Conservation (phyloP, 2,888 invertebrate species). For the Netelia inedita region DNA sequence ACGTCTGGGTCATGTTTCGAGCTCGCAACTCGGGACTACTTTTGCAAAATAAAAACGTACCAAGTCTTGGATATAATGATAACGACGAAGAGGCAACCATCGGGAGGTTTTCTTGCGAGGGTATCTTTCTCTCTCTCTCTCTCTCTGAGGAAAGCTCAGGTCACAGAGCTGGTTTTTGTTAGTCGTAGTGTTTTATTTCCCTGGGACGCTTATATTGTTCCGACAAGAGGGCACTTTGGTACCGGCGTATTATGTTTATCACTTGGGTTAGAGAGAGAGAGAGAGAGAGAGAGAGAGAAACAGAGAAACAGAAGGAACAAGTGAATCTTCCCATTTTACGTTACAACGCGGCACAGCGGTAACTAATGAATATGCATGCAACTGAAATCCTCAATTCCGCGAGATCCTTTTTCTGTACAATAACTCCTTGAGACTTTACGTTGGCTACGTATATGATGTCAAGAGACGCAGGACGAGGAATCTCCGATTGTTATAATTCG, state of each 20-base stretch:
- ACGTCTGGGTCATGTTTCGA: constrained; percentile 34
- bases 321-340: constrained; percentile 12
- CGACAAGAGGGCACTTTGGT: constrained; percentile 53
- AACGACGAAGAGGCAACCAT: constrained; percentile 49
- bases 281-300: not conserved
- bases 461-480: no score
- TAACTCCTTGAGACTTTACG: constrained; percentile 8
- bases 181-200: constrained; percentile 50
- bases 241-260: constrained; percentile 58
- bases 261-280: not conserved
- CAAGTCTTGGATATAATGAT: constrained; percentile 58
- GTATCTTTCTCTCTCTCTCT: not conserved
- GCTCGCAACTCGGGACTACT: constrained; percentile 22
- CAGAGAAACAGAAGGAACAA: not conserved
- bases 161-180: constrained; percentile 11
- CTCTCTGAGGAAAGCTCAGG: constrained; percentile 1
- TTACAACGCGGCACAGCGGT: constrained; percentile 29
- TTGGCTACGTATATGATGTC: no score
- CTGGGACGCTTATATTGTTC: constrained; percentile 61
- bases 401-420: constrained; percentile 13
- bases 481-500: no score
- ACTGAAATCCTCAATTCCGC: constrained; percentile 45
- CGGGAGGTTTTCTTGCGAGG: not conserved
- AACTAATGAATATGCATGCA: constrained; percentile 60
- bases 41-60: constrained; percentile 48